Percentiles rank a stretch among this genome's conserved stretches.
Conservation (phyloP, 1,140 invertebrate species). For the Drosophila persimilis region DNA sequence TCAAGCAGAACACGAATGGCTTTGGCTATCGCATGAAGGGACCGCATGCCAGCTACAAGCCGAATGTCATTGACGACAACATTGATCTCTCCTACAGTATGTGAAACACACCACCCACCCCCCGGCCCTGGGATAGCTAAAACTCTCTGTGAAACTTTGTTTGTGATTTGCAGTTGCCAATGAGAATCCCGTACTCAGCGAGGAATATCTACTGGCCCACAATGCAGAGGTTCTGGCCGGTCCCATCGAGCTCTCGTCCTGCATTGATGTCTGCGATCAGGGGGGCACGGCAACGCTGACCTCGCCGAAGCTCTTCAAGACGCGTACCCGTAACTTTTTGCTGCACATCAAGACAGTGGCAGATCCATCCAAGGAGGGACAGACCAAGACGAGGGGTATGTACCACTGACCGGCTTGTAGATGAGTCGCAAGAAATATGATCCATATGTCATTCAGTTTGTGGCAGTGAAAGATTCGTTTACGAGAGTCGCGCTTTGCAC, state of each 20-base stretch:
- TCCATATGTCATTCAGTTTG: too few relatives aligned
- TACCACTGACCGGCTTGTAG: not conserved
- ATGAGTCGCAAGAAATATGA: not conserved
- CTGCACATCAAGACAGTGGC: slow-evolving; percentile 93
- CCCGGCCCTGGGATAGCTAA: too few relatives aligned
- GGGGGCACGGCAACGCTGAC: slow-evolving; percentile 92
- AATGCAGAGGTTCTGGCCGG: slow-evolving; percentile 95
- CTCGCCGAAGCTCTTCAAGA: slow-evolving; percentile 92
- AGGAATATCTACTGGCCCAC: slow-evolving; percentile 92
- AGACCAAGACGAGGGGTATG: slow-evolving; percentile 84
- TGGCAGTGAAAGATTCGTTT: too few relatives aligned
- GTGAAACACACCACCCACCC: not conserved
- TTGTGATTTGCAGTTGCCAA: slow-evolving; percentile 58
- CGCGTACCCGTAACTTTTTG: slow-evolving; percentile 90
- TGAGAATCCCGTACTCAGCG: slow-evolving; percentile 90
- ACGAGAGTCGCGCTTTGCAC: too few relatives aligned
- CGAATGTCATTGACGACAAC: slow-evolving; percentile 85
- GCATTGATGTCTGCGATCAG: slow-evolving; percentile 92
- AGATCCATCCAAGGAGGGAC: slow-evolving; percentile 86
- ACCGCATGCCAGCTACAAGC: slow-evolving; percentile 67
- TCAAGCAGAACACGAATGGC: slow-evolving; percentile 91
- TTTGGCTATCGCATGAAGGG: slow-evolving; percentile 85
- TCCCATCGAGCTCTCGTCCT: slow-evolving; percentile 91
- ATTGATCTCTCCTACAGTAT: slow-evolving; percentile 85
- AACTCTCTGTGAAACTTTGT: not conserved